A percentile compares a stretch with the other conserved stretches of the same genome.
These are phyloP conservation scores for Sitodiplosis mosellana DNA, from an alignment of 1,140 invertebrate species.

Conservation along the genomic window DNA sequence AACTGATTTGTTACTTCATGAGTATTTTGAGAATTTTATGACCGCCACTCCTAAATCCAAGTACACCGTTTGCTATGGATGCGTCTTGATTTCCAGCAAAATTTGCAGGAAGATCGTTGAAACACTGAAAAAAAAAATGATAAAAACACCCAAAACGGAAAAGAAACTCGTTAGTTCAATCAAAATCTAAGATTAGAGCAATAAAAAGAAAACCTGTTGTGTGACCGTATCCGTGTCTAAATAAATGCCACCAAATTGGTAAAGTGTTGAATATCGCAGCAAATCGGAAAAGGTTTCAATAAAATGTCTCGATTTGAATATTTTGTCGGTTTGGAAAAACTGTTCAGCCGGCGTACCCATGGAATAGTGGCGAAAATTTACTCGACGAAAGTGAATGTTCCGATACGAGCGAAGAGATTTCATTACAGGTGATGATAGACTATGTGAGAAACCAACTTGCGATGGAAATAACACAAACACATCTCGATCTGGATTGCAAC, in stretches of 20 bases:
- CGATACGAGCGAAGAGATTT: constrained; percentile 25
- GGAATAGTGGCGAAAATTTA: constrained; percentile 36
- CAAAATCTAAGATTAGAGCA: too few species aligned
- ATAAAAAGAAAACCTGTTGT: too few species aligned
- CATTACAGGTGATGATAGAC: constrained; percentile 12
- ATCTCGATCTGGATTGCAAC: constrained; percentile 33
- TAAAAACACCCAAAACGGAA: too few species aligned
- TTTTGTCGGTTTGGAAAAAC: constrained; percentile 32
- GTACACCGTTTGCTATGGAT: too few species aligned
- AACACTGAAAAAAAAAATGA: too few species aligned
- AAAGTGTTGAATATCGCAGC: background rate
- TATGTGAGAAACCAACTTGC: constrained; percentile 19
- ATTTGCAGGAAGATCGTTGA: too few species aligned
- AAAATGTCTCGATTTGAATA: constrained; percentile 33
- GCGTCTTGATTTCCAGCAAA: too few species aligned
- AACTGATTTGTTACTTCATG: too few species aligned
- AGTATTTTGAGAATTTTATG: too few species aligned
- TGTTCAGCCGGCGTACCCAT: constrained; percentile 37
- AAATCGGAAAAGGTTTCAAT: constrained; percentile 5
- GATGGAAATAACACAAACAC: constrained; percentile 36
- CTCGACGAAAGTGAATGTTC: constrained; percentile 36
- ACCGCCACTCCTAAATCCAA: too few species aligned
- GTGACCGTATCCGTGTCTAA: background rate
- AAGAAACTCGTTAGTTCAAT: too few species aligned
- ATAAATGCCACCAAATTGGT: constrained; percentile 3